These are phyloP conservation scores for Arctopsyche grandis DNA, from an alignment of 1,140 invertebrate species.

Conservation along the genomic window DNA sequence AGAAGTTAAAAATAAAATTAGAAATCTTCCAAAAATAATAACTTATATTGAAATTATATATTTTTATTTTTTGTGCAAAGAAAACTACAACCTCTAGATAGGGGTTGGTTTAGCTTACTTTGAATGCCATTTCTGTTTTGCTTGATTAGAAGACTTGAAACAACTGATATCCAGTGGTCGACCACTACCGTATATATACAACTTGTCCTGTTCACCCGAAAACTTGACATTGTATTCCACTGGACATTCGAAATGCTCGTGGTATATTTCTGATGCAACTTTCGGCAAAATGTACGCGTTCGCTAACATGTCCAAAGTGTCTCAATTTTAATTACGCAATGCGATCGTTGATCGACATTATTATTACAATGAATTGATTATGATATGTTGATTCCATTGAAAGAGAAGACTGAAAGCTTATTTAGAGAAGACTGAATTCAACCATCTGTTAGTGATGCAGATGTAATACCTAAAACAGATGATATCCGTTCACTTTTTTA, in stretches of 20 bases:
- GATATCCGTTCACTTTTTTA: too few species aligned
- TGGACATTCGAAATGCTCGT: background rate
- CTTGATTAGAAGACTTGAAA: background rate
- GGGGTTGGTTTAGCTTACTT: background rate
- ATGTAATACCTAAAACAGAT: too few species aligned
- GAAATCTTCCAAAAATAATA: too few species aligned
- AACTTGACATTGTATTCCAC: background rate
- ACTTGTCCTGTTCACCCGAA: background rate
- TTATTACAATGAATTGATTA: too few species aligned
- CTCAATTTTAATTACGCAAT: background rate
- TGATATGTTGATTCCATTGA: too few species aligned
- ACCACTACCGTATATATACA: background rate
- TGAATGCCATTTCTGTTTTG: background rate
- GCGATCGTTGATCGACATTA: background rate
- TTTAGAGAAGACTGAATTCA: too few species aligned
- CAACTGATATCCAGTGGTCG: background rate
- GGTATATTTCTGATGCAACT: background rate
- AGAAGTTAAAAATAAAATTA: conserved; percentile 52
- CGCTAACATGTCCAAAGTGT: background rate
- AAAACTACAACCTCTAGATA: too few species aligned
- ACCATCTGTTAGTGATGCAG: too few species aligned
- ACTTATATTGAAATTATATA: background rate
- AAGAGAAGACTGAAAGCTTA: too few species aligned
- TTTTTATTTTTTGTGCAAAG: too few species aligned
- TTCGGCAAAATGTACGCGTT: background rate